Evolutionary conservation across 2,113 vertebrate genomes (phyloP), one percentile per base, ranked within the genome.

Genomic region (Anser cygnoides): DNA sequence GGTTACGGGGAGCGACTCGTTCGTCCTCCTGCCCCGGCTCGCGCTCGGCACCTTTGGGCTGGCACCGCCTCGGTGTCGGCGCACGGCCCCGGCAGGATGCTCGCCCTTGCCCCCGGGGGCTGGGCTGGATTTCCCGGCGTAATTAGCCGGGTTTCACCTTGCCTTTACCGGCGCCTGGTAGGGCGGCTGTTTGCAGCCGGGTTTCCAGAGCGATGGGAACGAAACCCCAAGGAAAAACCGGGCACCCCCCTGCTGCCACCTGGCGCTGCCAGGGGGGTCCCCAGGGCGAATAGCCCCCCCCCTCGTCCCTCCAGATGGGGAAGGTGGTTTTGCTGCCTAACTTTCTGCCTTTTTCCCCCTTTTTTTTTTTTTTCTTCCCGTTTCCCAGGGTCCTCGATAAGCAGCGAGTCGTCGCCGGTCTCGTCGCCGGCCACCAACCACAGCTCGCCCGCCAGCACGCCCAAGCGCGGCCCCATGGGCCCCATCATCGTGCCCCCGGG

Each of bases 361-460:
- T 72, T 28, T 62, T 63, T 26, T 63, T 26, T 46, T 72, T 28
- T 62, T 63, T 26, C 21, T 22, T 10, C 46, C 46, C 22, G 90
- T 72, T 96, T 93, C 75, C 98, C n/a, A 98, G 99, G 99, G 13
- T 99, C 99, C 59, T 99, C 99, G 22, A 99, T 99, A 98, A 99
- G 99, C 98, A 99, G 98, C 23, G 99, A 99, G 96, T 99, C 99
- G 2, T 99, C 99, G 54, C 99, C 99, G 0, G 99, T 99, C 94
- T 99, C 99, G 39, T 99, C 99, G 1, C 99, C 99, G 0, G 99
- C 99, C 97, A 99, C 99, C 97, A 99, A 99, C 97, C 99, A 99
- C 98, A 99, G 99, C 96, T 99, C 99, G 79, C 99, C 99, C 0
- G 99, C 99, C 97, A 99, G 99, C 97, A 99, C 99, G 0, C 99